Evolutionary conservation across 2,888 invertebrate genomes (phyloP).

Genomic region (Platycheirus rosarum): DNA sequence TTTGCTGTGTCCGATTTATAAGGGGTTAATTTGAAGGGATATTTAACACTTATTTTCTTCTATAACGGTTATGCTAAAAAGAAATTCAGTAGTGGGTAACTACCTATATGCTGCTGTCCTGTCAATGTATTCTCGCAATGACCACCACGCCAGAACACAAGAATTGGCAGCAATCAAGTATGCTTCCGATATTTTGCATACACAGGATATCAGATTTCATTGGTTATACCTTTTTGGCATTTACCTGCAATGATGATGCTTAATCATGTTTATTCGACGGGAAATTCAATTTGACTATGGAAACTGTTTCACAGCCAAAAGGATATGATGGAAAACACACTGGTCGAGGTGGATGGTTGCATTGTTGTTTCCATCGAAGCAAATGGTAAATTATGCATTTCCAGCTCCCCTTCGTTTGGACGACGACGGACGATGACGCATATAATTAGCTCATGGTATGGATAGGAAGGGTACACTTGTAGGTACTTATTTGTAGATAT

Average conservation of each 20-base stretch:
- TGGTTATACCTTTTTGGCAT: constrained; percentile 50
- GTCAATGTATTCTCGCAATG: constrained; percentile 11
- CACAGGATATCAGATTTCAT: constrained; percentile 70
- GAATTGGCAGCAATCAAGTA: constrained; percentile 60
- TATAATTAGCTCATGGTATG: constrained; percentile 39
- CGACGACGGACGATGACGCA: constrained; percentile 1
- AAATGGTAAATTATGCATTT: constrained; percentile 68
- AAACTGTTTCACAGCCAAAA: constrained; percentile 62
- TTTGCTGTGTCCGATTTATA: constrained; percentile 47
- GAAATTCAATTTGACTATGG: constrained; percentile 75
- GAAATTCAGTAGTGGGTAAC: neutral
- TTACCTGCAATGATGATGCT: constrained; percentile 47
- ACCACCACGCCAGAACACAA: constrained; percentile 16
- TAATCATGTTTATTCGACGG: constrained; percentile 75
- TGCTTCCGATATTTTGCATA: constrained; percentile 58
- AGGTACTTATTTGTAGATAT: too few species aligned
- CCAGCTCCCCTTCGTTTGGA: constrained; percentile 10
- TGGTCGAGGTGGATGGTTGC: constrained; percentile 10
- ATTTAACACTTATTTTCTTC: constrained; percentile 12
- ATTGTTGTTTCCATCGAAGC: constrained; percentile 41
- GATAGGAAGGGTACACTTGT: neutral
- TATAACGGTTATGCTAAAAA: neutral
- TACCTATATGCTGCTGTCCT: neutral
- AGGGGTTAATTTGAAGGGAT: constrained; percentile 14
- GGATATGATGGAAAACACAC: constrained; percentile 46